Evolutionary conservation across 2,797 vertebrate genomes (phyloP).

Genomic region (Oreochromis mossambicus): DNA sequence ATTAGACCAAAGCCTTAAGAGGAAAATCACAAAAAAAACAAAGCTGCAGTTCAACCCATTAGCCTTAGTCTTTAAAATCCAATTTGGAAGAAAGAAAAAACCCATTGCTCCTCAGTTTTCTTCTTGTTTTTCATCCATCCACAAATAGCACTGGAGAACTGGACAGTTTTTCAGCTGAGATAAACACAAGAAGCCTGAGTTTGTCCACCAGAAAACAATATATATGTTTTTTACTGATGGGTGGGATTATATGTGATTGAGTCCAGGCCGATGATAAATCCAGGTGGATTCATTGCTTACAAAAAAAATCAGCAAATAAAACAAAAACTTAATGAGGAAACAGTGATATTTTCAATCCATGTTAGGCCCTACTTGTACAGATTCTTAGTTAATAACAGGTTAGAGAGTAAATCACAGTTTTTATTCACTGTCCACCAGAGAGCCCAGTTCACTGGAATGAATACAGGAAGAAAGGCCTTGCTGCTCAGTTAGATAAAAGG

Average conservation of each 20-base stretch:
- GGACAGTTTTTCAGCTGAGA: conserved; percentile 11
- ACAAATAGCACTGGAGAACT: conserved; percentile 18
- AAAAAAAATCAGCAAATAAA: background rate
- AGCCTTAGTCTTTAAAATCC: conserved; percentile 55
- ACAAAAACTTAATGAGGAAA: background rate
- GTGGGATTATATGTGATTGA: background rate
- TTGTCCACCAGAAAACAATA: conserved; percentile 10
- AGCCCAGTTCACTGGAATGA: conserved; percentile 11
- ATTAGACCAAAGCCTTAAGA: conserved; percentile 66
- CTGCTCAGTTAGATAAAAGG: conserved; percentile 22
- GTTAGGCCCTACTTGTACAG: background rate
- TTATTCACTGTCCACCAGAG: conserved; percentile 33
- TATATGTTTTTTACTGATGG: background rate
- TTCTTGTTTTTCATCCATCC: conserved; percentile 19
- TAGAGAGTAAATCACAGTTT: conserved; percentile 8
- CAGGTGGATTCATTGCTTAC: background rate
- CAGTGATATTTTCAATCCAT: background rate
- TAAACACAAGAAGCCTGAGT: conserved; percentile 36
- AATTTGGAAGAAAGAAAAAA: conserved; percentile 9
- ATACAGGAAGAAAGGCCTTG: conserved; percentile 4
- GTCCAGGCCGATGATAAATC: background rate
- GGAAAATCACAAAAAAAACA: conserved; percentile 60
- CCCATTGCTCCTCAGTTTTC: conserved; percentile 9
- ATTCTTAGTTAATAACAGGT: background rate
- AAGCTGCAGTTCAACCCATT: conserved; percentile 61